Evolutionary conservation across 2,888 invertebrate genomes (phyloP), one percentile per base, ranked within the genome.

Genomic region (Hydraecia micacea): DNA sequence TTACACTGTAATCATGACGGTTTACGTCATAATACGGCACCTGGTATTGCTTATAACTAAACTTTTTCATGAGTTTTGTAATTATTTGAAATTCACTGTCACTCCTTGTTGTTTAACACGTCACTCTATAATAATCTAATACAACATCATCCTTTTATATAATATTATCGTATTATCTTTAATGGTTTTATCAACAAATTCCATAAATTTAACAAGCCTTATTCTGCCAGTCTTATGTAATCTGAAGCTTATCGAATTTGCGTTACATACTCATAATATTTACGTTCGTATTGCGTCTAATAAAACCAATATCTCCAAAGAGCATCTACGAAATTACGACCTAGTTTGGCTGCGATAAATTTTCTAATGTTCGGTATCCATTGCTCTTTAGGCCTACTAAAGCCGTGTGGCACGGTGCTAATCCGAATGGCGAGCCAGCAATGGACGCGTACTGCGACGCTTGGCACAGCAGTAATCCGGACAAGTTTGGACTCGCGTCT

Each of bases 371-470:
- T 46, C 28, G 60, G 25, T 83, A 73, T 90, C 46, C 86, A 86
- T 91, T 89, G 81, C 86, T 77, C 39, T 86, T 52, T 93, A 99
- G 99, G 99, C 98, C 99, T 25, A 98, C 98, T 89, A 99, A 99
- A 95, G 98, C 98, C 67, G 98, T 99, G 55, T 99, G 99, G 99
- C 99, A 99, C 92, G 99, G 99, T 7, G 98, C 99, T 11, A 98
- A 98, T 91, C 97, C 98, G 25, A 97, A 97, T 85, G 99, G 99
- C 0, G 98, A 98, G 93, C 98, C 99, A 79, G 98, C 98, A 67
- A 97, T 98, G 97, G 99, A 99, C 91, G 98, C 98, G 55, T 99
- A 98, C 92, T 99, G 99, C 95, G 98, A 99, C 92, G 99, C 99
- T 70, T 99, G 99, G 99, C 98, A 98, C 93, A 98, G 98, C 75